Evolutionary conservation across 2,888 invertebrate genomes (phyloP).

Genomic region (Spisula subtruncata): DNA sequence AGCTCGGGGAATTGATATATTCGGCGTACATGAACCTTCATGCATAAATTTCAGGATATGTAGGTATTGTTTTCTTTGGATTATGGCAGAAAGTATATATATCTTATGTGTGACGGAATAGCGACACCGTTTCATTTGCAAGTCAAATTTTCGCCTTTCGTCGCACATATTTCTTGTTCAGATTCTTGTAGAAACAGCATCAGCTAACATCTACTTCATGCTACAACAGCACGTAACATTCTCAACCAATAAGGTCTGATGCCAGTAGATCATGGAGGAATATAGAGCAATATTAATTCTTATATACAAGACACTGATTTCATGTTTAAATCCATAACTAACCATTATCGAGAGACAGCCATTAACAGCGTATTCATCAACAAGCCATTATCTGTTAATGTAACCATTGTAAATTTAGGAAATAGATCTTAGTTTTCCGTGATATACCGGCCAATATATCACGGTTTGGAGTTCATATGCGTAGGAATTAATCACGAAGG

Average conservation of each 20-base stretch:
- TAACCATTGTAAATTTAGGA: neutral
- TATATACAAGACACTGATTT: neutral
- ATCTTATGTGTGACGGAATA: neutral
- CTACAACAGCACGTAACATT: neutral
- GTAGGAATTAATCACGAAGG: no score
- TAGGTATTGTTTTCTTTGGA: no score
- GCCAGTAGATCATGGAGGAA: neutral
- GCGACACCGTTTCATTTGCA: neutral
- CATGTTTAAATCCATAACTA: neutral
- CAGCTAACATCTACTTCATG: neutral
- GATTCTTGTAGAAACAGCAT: neutral
- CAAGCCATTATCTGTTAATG: neutral
- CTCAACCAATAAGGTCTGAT: constrained; percentile 1
- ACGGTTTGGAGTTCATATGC: no score
- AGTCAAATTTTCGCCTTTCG: neutral
- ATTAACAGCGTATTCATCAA: constrained; percentile 13
- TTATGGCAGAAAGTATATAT: no score
- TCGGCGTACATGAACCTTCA: neutral
- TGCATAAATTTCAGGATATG: no score
- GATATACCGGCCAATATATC: no score
- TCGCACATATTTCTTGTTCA: neutral
- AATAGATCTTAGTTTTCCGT: no score
- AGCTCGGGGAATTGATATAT: neutral
- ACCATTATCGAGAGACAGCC: neutral
- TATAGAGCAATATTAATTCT: neutral